Evolutionary conservation across 2,113 vertebrate species (phyloP), one percentile per base, ranked within the genome.

Genomic region (Mastomys coucha): DNA sequence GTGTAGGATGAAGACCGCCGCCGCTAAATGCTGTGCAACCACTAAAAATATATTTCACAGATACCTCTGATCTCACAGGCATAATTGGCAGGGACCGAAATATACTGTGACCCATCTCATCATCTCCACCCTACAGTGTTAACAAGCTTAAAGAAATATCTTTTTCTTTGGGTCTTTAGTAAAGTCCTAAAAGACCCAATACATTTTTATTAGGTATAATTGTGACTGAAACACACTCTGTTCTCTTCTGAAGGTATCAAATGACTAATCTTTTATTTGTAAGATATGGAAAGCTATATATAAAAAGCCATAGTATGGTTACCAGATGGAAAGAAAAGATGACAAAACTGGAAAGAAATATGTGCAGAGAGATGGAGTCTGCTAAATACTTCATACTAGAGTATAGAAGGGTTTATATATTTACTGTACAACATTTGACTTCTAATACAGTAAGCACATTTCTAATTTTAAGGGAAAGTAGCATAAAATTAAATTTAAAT

Each of bases 1-100:
- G 96, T 89, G 63, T 91, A 97, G 95, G 45, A 93, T 91, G 92
- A 96, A 86, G 60, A 97, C 17, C 14, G 72, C 77, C 86, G 33
- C 76, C 91, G 86, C 42, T 93, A 97, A 96, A 97, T 91, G 92
- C 81, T 96, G 72, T 84, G 82, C 76, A 93, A 95, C 96, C 97
- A 97, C 97, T 96, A 96, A 97, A 88, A 89, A 91, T 97, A 92
- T 82, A 96, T 67, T 91, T 87, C 88, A 78, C 82, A 89, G 93
- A 96, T 91, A 89, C 93, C 89, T 97, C 97, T 98, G 97, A 97
- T 96, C 95, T 98, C 96, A 98, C 10, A 93, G 82, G 86, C 82
- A 76, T 94, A 94, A 97, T 67, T 84, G 76, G 80, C 73, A 91
- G 60, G 92, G 81, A 91, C 88, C n/a, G 96, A 97, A 96, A 97